A percentile compares a stretch with the other conserved stretches of the same genome.
Evolutionary conservation across 2,113 vertebrate genomes (phyloP).

Genomic region (Centrocercus urophasianus): DNA sequence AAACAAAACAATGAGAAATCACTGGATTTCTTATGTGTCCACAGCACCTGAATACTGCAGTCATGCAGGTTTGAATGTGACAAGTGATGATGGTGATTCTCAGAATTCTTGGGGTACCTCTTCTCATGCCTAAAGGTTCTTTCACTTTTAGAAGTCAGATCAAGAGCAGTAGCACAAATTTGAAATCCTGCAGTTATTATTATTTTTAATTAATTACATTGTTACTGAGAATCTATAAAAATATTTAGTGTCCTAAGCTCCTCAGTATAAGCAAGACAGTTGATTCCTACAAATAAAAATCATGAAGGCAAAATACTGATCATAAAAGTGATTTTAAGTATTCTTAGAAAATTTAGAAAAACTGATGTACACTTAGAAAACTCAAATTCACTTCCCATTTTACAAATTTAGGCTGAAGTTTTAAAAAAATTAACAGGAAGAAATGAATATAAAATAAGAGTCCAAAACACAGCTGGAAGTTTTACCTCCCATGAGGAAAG

Average conservation of each 20-base stretch:
- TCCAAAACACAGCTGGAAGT: background rate
- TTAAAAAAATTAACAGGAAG: background rate
- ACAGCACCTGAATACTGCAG: background rate
- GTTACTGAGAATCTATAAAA: background rate
- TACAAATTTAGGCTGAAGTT: background rate
- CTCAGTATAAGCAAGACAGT: background rate
- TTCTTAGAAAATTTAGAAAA: background rate
- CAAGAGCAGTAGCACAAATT: background rate
- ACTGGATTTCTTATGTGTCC: background rate
- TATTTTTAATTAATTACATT: fast-evolving
- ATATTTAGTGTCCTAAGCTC: background rate
- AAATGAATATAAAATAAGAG: background rate
- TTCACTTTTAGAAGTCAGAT: background rate
- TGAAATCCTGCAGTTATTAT: background rate
- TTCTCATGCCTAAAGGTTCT: background rate
- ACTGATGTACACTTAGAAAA: background rate
- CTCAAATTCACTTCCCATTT: background rate
- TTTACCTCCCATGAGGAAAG: background rate
- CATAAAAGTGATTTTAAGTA: background rate
- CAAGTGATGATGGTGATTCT: background rate
- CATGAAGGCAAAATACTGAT: background rate
- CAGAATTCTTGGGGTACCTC: background rate
- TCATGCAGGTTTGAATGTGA: background rate
- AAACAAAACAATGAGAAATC: background rate
- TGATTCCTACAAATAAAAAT: background rate